Evolutionary conservation across 2,113 vertebrate species (phyloP), one percentile per base, ranked within the genome.

Genomic region (Myanophis thanlyinensis): DNA sequence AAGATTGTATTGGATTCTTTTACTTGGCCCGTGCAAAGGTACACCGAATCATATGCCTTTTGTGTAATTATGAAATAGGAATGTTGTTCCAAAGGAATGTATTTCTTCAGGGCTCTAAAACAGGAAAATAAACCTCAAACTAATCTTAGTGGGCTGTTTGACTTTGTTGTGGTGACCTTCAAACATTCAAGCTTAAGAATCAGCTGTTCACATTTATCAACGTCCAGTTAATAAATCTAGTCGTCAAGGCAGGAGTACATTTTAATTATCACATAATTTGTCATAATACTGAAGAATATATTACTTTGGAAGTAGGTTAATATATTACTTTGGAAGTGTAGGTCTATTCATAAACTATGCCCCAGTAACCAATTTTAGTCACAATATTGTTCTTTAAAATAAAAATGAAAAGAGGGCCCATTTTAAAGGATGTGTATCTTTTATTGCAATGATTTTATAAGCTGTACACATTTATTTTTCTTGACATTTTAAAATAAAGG

Each of bases 171-270:
- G 47, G 3, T 88, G 93, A 91, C 90, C 93, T 93, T 93, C 62
- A 53, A 44, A 80, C 44, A 40, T 44, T 62, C 48, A 90, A 46
- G 40, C 40, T 67, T 56, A 73, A 48, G 56, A 87, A 15, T 91
- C 90, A 91, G 90, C 90, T 91, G 90, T 89, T 91, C 62, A 49
- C 25, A 91, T 91, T 44, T 85, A 44, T 93, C 86, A 91, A 40
- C 62, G 86, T 89, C 52, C 52, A 89, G 52, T 48, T 51, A 91
- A 93, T 91, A 91, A 84, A 93, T 85, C 67, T 18, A 59, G 12
- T 59, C 30, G 84, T 48, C 25, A 62, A 9, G 23, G 25, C 44
- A 49, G 52, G 62, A 54, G 23, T 89, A 89, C 35, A 62, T 62
- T 89, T 91, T 89, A 93, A 89, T 51, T 91, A 25, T 22, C 35